Evolutionary conservation across 2,797 vertebrate species (phyloP), one percentile per base, ranked within the genome.

Genomic region (Loriculus beryllinus): DNA sequence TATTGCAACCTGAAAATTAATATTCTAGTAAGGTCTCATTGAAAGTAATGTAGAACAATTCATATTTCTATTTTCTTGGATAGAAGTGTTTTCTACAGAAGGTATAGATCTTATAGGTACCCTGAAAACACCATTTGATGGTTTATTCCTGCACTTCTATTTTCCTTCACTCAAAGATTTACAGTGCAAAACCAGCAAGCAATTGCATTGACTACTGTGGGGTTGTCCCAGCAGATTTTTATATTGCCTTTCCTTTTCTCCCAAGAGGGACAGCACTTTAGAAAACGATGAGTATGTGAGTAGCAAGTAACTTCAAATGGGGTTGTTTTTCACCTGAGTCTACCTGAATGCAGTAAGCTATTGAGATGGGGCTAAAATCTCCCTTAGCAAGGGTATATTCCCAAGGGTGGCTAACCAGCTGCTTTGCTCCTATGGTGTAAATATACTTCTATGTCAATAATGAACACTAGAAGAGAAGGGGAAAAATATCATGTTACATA

Each of bases 391-490:
- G 70, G 65, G 21, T 94, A 37, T 94, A 93, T 88, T 96, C 97
- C 96, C 88, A 2, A 78, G 94, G 90, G 97, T 91, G 80, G 47
- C 39, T 56, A 75, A 87, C 83, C 97, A 97, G 96, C 97, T 98
- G 96, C 82, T 96, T 92, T 68, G 82, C 86, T 96, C 96, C 90
- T 80, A 81, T 49, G 48, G 47, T 52, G 15, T 88, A 95, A 95
- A 85, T 92, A 90, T 87, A 69, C 64, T 90, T 83, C 81, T 77
- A 56, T 2, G 7, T 95, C 95, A 82, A 88, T 86, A 92, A 95
- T 95, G 87, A 90, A 16, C 76, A 80, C 37, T 54, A 74, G 70
- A 89, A 87, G 82, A 86, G 82, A 86, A 87, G 31, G 33, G 43
- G 71, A 82, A 82, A 78, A 49, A 62, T 88, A 92, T 96, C 95